phyloP scores from a whole-genome alignment of 1,140 invertebrate species.

The Zelostemma sp. region DNA sequence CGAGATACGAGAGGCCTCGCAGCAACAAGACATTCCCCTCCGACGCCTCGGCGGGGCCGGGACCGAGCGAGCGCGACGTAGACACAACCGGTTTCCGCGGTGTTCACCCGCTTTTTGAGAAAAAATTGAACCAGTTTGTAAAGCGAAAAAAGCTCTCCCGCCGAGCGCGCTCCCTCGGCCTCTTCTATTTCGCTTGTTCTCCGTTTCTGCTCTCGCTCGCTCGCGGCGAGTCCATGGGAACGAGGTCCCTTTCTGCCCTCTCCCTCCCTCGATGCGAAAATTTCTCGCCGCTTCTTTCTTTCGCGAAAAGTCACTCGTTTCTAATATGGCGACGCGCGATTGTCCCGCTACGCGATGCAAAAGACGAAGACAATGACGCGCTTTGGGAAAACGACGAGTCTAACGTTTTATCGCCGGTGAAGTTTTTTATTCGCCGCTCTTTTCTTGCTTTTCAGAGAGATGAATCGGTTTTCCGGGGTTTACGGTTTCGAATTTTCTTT shows the following conservation, averaged over 20 bases:
- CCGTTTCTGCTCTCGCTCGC: neutral
- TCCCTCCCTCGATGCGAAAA: conserved; percentile 44
- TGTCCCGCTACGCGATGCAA: conserved; percentile 7
- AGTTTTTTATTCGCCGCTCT: no score
- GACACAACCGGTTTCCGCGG: conserved; percentile 67
- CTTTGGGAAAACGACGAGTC: no score
- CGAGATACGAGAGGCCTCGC: conserved; percentile 22
- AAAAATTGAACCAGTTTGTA: conserved; percentile 72
- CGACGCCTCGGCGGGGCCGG: no score
- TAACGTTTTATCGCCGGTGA: no score
- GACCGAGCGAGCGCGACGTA: conserved; percentile 40
- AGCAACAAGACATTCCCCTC: conserved; percentile 51
- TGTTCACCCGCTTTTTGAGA: conserved; percentile 69
- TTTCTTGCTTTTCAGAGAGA: no score
- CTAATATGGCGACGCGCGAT: conserved; percentile 8
- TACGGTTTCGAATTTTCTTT: no score
- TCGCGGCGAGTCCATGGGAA: conserved; percentile 53
- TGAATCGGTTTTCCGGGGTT: no score
- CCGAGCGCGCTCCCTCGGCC: conserved; percentile 17
- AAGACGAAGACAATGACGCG: conserved; percentile 10
- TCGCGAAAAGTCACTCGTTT: conserved; percentile 10
- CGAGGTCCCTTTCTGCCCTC: conserved; percentile 46
- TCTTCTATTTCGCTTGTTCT: conserved; percentile 22
- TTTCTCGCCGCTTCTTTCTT: conserved; percentile 3
- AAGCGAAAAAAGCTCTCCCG: conserved; percentile 67